Percentiles rank a stretch among this genome's conserved stretches.
Conservation (phyloP, 2,113 vertebrate genomes). For the Odobenus rosmarus region DNA sequence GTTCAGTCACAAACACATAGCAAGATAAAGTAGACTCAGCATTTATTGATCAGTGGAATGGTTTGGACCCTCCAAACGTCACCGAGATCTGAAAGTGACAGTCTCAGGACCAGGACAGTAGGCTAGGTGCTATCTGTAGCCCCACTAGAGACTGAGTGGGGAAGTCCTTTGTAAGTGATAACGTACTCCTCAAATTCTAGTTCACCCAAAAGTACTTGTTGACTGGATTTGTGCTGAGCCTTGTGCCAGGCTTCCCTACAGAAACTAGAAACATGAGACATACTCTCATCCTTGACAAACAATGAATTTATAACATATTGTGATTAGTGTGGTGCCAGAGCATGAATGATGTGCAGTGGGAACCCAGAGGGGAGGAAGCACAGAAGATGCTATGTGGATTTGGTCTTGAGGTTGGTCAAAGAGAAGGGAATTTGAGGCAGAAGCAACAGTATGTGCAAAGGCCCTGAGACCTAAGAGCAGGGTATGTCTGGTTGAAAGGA, state of each 20-base stretch:
- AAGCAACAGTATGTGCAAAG: not conserved
- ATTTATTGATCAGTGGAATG: not conserved
- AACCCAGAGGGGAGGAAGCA: not conserved
- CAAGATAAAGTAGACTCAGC: not conserved
- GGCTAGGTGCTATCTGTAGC: not conserved
- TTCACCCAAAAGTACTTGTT: not conserved
- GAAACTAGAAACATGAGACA: not conserved
- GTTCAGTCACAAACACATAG: not conserved
- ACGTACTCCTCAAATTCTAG: not conserved
- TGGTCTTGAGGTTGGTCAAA: not conserved
- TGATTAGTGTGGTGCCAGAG: not conserved
- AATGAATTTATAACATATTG: not conserved
- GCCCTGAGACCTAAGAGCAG: not conserved
- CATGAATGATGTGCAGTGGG: fast-evolving
- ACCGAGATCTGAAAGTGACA: not conserved
- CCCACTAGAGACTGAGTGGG: not conserved
- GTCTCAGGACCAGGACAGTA: not conserved
- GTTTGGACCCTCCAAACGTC: not conserved
- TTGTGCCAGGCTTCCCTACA: not conserved
- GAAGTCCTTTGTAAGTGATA: not conserved
- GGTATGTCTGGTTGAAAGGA: not conserved
- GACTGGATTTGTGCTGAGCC: not conserved
- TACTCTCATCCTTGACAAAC: not conserved
- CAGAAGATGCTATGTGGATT: not conserved
- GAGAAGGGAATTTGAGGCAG: not conserved